Conservation (phyloP, 2,888 invertebrate species). For the Fragum sueziense region DNA sequence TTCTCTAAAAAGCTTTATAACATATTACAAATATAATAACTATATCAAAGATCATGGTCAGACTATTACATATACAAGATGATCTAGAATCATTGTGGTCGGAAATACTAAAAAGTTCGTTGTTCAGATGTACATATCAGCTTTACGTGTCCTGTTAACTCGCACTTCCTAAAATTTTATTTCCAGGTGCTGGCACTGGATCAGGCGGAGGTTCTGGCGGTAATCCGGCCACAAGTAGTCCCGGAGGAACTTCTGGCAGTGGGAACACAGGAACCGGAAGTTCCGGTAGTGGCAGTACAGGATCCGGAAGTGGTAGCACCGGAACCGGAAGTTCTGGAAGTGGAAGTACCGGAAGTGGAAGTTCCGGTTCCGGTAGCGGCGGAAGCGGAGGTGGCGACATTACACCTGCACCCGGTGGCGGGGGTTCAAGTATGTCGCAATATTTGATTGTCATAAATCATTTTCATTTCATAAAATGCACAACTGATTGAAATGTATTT, state of each 20-base stretch:
- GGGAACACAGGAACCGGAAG: conserved; percentile 6
- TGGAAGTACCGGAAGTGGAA: conserved; percentile 8
- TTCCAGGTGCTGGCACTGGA: not conserved
- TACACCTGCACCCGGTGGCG: conserved; percentile 3
- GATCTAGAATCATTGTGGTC: no score
- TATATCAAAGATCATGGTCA: no score
- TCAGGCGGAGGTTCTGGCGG: not conserved
- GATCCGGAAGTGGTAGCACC: conserved; percentile 1
- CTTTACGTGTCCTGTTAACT: not conserved
- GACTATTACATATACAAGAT: no score
- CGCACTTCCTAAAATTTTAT: not conserved
- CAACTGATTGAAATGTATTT: no score
- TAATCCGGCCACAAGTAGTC: not conserved
- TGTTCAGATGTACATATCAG: no score
- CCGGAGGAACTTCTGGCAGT: not conserved
- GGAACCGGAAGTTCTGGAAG: not conserved
- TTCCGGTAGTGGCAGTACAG: not conserved
- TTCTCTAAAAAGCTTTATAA: no score
- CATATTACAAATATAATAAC: no score
- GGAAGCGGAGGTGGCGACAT: conserved; percentile 4
- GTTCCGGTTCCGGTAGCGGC: not conserved
- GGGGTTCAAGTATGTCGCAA: conserved; percentile 7
- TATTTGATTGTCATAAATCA: no score
- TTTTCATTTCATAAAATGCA: no score
- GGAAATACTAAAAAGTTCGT: no score